Base-by-base conservation (phyloP, 2,113 vertebrate species). In the Plotosus lineatus region DNA sequence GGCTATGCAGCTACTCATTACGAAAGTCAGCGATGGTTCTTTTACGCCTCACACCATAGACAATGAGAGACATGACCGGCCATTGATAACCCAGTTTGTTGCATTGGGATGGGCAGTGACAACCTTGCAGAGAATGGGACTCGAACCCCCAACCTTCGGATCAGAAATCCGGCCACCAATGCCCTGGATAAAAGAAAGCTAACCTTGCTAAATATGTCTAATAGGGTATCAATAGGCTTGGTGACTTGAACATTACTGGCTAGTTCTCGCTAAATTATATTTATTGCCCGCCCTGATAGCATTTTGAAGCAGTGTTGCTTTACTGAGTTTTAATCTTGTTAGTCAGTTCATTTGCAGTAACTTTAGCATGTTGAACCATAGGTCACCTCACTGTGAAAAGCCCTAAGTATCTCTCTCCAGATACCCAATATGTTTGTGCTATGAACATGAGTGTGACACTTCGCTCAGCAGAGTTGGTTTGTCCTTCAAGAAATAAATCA, bases 401-500 rank as follows among this genome's bases (percentile, higher is more conserved):
- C 21, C 11, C 3, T 72, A 26, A 44, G 19, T 42, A 6, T n/a
- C 31, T 63, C 31, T 51, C 33, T 17, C 2, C 33, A 28, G 55
- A 48, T 51, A 77, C 61, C 53, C 21, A 80, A 72, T 68, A 44
- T 74, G 56, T 72, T 38, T 36, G 48, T 65, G 15, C 23, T 81
- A 38, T 81, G 58, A 63, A 65, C 26, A 56, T 71, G 17, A 51
- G 2, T n/a, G 36, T 61, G 48, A 56, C 51, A 19, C 38, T 56
- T 26, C 15, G 42, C 31, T 60, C 26, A 66, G 53, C 28, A 3
- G 60, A 63, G 14, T 8, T 23, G 12, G 48, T 28, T 61, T 61
- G 56, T 31, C 33, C 15, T 76, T 69, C 66, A 48, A 58, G 65
- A n/a, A 53, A 76, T 75, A 85, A 73, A 77, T 85, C 72, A 80